Evolutionary conservation across 2,113 vertebrate species (phyloP).

Genomic region (Phalacrocorax carbo): DNA sequence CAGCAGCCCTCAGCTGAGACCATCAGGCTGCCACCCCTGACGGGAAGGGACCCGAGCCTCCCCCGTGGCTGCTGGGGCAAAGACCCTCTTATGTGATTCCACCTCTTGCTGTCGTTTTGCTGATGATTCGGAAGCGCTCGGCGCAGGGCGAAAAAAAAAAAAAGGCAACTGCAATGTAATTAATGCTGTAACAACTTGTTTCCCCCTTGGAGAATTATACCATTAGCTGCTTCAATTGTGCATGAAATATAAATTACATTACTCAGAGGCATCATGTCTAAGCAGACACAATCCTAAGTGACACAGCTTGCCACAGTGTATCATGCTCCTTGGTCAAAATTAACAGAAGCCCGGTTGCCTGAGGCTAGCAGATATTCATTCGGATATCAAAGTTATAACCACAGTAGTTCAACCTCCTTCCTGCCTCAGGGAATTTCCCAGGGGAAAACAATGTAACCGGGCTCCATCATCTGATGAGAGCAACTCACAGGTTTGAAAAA

Average conservation of each 20-base stretch:
- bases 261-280: slow-evolving; percentile 79
- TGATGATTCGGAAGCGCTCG: neutral
- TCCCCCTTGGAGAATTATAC: slow-evolving; percentile 83
- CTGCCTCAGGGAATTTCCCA: slow-evolving; percentile 20
- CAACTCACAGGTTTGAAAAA: neutral
- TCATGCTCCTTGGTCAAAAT: slow-evolving; percentile 75
- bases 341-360: slow-evolving; percentile 60
- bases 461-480: neutral
- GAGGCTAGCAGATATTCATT: slow-evolving; percentile 61
- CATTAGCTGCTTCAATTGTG: slow-evolving; percentile 87
- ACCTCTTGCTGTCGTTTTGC: neutral
- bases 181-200: slow-evolving; percentile 85
- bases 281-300: slow-evolving; percentile 81
- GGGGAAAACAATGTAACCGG: neutral
- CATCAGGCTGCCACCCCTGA: neutral
- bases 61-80: neutral
- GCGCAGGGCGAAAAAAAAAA: slow-evolving; percentile 17
- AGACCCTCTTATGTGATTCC: neutral
- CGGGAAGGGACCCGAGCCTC: neutral
- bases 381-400: slow-evolving; percentile 47
- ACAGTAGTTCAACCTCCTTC: neutral
- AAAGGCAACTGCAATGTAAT: slow-evolving; percentile 76
- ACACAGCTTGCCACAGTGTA: slow-evolving; percentile 71
- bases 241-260: slow-evolving; percentile 88
- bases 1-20: neutral